Evolutionary conservation across 2,888 invertebrate species (phyloP).

Genomic region (Ceratothoa steindachneri): DNA sequence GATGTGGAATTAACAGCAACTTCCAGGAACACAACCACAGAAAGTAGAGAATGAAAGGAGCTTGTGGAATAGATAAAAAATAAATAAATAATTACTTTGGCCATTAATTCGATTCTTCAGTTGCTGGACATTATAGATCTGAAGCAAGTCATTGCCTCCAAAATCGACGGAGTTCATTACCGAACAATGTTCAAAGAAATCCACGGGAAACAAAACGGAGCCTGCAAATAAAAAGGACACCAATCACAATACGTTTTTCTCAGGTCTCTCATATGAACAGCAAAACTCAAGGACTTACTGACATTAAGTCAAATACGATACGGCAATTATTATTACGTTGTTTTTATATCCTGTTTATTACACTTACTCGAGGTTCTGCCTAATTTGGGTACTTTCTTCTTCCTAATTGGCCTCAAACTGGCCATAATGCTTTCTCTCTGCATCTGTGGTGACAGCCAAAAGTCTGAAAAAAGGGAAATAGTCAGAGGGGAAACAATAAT

Average conservation of each 20-base stretch:
- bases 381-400: constrained; percentile 61
- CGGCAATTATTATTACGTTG: not conserved
- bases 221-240: constrained; percentile 14
- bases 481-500: too few relatives aligned
- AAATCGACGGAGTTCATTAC: constrained; percentile 88
- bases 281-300: too few relatives aligned
- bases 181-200: constrained; percentile 94
- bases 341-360: too few relatives aligned
- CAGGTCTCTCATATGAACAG: not conserved
- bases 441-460: constrained; percentile 55
- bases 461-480: too few relatives aligned
- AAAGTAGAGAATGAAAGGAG: too few relatives aligned
- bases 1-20: too few relatives aligned
- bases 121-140: constrained; percentile 89
- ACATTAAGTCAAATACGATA: too few relatives aligned
- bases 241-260: constrained; percentile 4
- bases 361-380: constrained; percentile 59
- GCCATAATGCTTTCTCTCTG: constrained; percentile 37
- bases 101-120: constrained; percentile 85
- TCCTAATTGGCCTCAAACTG: constrained; percentile 55
- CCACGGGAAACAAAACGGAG: constrained; percentile 78
- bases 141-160: constrained; percentile 88
- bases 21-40: too few relatives aligned
- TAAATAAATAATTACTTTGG: too few relatives aligned
- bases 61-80: too few relatives aligned